phyloP scores from a whole-genome alignment of 2,888 invertebrate species.

The Drosophila ezoana region DNA sequence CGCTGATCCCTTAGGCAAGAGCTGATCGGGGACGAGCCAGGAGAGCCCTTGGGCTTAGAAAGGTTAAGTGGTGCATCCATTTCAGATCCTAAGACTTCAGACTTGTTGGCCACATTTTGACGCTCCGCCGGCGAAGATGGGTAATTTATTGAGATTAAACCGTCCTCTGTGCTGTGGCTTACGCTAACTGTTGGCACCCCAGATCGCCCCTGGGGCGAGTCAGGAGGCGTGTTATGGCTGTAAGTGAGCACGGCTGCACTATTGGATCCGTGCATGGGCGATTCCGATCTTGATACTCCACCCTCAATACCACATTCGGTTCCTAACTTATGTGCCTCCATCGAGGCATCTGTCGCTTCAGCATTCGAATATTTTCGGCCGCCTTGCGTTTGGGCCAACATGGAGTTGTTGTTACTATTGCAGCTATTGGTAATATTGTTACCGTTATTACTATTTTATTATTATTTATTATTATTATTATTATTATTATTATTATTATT shows the following conservation, averaged over 20 bases:
- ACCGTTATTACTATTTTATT: conserved; percentile 6
- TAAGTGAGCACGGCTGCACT: conserved; percentile 26
- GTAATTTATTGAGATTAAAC: conserved; percentile 29
- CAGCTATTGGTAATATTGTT: neutral
- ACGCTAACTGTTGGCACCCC: neutral
- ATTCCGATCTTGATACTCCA: conserved; percentile 32
- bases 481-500: neutral
- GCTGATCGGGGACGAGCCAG: conserved; percentile 85
- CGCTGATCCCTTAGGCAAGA: conserved; percentile 41
- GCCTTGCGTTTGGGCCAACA: too few species aligned
- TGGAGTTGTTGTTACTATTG: neutral
- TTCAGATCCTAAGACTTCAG: conserved; percentile 88
- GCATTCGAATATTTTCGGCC: conserved; percentile 5
- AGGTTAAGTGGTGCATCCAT: conserved; percentile 95
- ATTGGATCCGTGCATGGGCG: conserved; percentile 32
- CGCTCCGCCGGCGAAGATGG: conserved; percentile 43
- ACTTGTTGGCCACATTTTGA: conserved; percentile 11
- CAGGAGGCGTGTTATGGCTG: conserved; percentile 65
- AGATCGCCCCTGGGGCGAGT: conserved; percentile 54
- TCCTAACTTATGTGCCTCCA: conserved; percentile 10
- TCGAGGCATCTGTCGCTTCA: conserved; percentile 16
- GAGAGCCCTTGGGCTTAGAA: conserved; percentile 92
- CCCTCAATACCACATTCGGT: neutral
- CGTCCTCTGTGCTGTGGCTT: conserved; percentile 21
- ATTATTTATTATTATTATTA: conserved; percentile 5